phyloP scores from a whole-genome alignment of 2,113 vertebrate species.

The Thomomys bottae region DNA sequence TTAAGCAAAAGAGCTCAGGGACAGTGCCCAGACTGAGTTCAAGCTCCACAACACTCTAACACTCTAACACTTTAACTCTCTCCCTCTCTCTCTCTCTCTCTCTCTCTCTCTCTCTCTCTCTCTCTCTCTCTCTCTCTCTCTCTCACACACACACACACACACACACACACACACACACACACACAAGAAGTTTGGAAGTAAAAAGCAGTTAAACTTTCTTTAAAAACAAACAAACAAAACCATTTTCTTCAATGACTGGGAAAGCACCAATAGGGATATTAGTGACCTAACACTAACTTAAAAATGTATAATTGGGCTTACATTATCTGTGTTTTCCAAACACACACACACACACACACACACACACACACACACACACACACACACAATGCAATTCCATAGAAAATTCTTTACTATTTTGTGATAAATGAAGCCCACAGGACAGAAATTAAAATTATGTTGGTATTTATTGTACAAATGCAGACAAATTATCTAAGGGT shows the following conservation, averaged over 20 bases:
- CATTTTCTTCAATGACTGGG: not conserved
- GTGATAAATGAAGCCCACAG: not conserved
- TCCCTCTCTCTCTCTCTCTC: no score
- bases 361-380: no score
- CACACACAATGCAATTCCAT: not conserved
- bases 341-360: fast-evolving
- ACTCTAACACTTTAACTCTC: no score
- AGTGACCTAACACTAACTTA: not conserved
- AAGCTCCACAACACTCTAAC: no score
- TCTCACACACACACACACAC: no score
- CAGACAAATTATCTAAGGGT: not conserved
- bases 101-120: no score
- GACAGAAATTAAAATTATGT: not conserved
- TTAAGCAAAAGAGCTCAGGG: no score
- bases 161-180: no score
- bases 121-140: no score
- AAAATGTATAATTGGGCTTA: not conserved
- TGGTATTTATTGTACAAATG: not conserved
- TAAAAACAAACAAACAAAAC: not conserved
- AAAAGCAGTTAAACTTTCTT: not conserved
- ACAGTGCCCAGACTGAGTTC: no score
- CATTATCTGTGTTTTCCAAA: no score
- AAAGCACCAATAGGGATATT: not conserved
- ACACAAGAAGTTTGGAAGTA: no score
- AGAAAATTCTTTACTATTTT: not conserved